phyloP scores from a whole-genome alignment of 1,140 invertebrate species.

The Zaprionus nigranus region DNA sequence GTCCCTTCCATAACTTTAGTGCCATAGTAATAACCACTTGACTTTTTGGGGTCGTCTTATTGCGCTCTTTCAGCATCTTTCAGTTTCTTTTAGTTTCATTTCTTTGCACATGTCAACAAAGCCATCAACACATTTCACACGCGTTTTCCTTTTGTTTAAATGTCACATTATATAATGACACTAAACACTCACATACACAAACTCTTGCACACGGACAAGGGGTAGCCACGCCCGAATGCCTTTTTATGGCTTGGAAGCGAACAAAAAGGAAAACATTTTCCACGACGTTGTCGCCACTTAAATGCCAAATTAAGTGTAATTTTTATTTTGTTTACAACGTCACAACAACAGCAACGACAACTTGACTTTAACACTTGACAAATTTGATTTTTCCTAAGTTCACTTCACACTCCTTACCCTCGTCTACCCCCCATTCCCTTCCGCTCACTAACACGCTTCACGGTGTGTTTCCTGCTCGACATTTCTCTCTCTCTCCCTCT shows the following conservation, averaged over 20 bases:
- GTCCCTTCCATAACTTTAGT: background rate
- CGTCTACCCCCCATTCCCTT: background rate
- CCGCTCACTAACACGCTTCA: background rate
- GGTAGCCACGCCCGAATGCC: constrained; percentile 39
- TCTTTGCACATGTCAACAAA: constrained; percentile 60
- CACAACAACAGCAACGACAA: constrained; percentile 30
- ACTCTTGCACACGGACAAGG: too few species aligned
- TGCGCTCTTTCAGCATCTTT: constrained; percentile 15
- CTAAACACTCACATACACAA: constrained; percentile 37
- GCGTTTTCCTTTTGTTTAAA: constrained; percentile 65
- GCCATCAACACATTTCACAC: constrained; percentile 54
- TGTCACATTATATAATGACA: constrained; percentile 77
- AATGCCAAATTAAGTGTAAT: constrained; percentile 82
- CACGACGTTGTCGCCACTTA: constrained; percentile 66
- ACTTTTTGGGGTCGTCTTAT: constrained; percentile 36
- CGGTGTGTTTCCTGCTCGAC: background rate
- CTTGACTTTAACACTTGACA: constrained; percentile 60
- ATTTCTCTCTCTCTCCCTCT: background rate
- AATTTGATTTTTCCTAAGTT: constrained; percentile 73
- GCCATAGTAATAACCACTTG: constrained; percentile 63
- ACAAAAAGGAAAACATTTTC: constrained; percentile 47
- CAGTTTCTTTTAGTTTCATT: constrained; percentile 43
- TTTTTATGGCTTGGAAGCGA: constrained; percentile 54
- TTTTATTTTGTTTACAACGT: constrained; percentile 76
- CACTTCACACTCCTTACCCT: background rate